A percentile compares a stretch with the other conserved stretches of the same genome.
phyloP scores from a whole-genome alignment of 2,888 invertebrate species.

The Eupsilia transversa region DNA sequence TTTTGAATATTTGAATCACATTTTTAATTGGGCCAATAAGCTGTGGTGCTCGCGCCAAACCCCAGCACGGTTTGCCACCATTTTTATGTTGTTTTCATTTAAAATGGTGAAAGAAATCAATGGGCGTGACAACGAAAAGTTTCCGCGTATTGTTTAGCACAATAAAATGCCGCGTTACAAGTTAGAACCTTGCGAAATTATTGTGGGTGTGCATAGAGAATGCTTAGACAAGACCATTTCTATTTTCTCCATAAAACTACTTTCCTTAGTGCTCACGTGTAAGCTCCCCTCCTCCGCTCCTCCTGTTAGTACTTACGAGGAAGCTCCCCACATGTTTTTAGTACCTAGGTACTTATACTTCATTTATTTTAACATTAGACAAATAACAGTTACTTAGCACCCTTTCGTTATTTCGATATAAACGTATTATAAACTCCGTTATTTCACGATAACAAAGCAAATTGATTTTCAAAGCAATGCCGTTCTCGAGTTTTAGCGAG shows the following conservation, averaged over 20 bases:
- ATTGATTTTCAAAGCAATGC: too few relatives aligned
- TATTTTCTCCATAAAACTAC: too few relatives aligned
- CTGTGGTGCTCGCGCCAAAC: conserved; percentile 73
- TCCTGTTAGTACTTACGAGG: too few relatives aligned
- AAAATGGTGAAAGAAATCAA: conserved; percentile 78
- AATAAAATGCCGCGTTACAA: conserved; percentile 70
- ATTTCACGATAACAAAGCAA: too few relatives aligned
- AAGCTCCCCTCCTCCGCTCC: too few relatives aligned
- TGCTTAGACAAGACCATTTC: conserved; percentile 52
- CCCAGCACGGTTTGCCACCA: conserved; percentile 73
- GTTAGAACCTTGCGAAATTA: conserved; percentile 59
- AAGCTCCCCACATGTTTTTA: background rate
- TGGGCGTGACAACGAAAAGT: conserved; percentile 71
- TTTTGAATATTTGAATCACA: conserved; percentile 62
- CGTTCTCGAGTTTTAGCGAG: too few relatives aligned
- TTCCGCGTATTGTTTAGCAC: conserved; percentile 84
- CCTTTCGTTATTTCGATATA: too few relatives aligned
- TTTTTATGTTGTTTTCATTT: conserved; percentile 77
- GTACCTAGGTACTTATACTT: too few relatives aligned
- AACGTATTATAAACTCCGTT: too few relatives aligned
- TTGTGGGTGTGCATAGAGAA: conserved; percentile 27
- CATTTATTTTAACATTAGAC: too few relatives aligned
- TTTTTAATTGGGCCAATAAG: conserved; percentile 74
- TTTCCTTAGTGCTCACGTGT: too few relatives aligned
- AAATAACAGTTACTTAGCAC: too few relatives aligned